Evolutionary conservation across 2,797 vertebrate species (phyloP).

Genomic region (Falco biarmicus): DNA sequence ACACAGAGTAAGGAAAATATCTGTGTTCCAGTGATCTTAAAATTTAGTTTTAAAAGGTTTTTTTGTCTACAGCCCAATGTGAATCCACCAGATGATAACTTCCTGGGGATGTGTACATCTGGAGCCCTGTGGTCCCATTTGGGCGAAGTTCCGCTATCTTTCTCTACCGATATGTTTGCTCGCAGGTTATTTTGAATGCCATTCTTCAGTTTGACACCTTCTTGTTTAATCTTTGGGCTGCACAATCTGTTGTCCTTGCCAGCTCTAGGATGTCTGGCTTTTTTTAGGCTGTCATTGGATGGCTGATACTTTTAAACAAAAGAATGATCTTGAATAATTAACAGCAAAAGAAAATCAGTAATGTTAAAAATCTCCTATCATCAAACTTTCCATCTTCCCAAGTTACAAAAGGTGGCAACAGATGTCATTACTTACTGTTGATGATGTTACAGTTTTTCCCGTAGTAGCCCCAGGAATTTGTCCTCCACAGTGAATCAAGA

Average conservation of each 20-base stretch:
- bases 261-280: background rate
- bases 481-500: background rate
- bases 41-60: background rate
- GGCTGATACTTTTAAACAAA: background rate
- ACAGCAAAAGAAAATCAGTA: background rate
- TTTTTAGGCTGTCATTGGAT: background rate
- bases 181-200: background rate
- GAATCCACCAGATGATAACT: background rate
- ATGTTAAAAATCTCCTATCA: background rate
- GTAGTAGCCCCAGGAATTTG: background rate
- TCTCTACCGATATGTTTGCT: background rate
- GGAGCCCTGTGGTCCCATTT: fast-evolving
- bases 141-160: background rate
- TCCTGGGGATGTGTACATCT: background rate
- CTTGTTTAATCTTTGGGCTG: background rate
- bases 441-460: background rate
- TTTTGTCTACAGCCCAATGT: background rate
- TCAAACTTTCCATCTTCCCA: background rate
- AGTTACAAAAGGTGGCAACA: background rate
- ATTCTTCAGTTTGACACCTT: background rate
- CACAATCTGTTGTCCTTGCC: background rate
- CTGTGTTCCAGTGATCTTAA: background rate
- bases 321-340: background rate
- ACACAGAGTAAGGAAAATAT: background rate
- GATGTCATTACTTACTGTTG: background rate